Base-by-base conservation (phyloP, 2,888 invertebrate species). In the Philonicus albiceps region DNA sequence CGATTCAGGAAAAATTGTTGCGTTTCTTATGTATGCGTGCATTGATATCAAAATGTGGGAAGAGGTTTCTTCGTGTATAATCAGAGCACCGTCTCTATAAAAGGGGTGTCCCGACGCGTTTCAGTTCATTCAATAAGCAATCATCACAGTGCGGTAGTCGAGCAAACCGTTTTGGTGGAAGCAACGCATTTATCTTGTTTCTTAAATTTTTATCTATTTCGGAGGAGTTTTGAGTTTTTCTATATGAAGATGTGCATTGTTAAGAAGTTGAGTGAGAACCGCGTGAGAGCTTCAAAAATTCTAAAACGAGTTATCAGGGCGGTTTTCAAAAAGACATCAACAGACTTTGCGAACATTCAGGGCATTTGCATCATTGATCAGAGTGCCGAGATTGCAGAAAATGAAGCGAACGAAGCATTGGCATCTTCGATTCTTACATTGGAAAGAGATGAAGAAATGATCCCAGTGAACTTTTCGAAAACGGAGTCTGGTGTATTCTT, bases 321-420 rank as follows among this genome's bases (percentile, higher is more conserved):
- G 31, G 64, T 83, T 72, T 55, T 64, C 22, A 83, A 64, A 34
- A 83, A 37, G 6, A 3, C 83, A 37, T 64, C 64, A 16, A 7
- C 30, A 8, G 34, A 64, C 16, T 37, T 64, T 1, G 34, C 5
- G 13, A 53, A 53, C 6, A 22, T 53, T 2, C 34, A 49, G 30
- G 30, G 27, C 30, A 34, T 75, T 4, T 53, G 27, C 30, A 34
- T 75, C 11, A 64, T 75, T 7, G 34, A 85, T 19, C 86, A 88
- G 16, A 87, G 75, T 22, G 80, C 86, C 37, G 91, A 91, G 88
- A 91, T 91, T 86, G 91, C 90, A 22, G 90, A 91, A 88, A 91
- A 91, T 84, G 90, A 90, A 89, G 91, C 91, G 86, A 91, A 91
- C 87, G 91, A 91, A 88, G 90, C 90, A 74, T 86, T 90, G 30